Conservation (phyloP, 2,797 vertebrate genomes). For the Gallinago solitaria region DNA sequence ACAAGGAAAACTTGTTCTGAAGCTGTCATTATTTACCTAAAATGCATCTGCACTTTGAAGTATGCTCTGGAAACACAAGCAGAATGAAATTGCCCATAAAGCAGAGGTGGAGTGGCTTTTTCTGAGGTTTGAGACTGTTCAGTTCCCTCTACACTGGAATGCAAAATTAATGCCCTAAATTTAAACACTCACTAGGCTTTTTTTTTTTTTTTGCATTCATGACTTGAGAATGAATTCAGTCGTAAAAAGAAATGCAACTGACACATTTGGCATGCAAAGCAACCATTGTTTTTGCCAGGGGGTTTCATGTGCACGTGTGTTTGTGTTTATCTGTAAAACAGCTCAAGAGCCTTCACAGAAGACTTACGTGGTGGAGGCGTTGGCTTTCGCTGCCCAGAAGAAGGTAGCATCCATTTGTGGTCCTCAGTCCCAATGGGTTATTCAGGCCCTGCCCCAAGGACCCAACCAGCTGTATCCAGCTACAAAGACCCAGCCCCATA, state of each 20-base stretch:
- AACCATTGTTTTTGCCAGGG: conserved; percentile 45
- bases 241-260: conserved; percentile 52
- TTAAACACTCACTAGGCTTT: background rate
- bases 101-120: conserved; percentile 34
- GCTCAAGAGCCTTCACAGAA: background rate
- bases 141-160: conserved; percentile 20
- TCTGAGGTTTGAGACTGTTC: conserved; percentile 14
- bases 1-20: conserved; percentile 42
- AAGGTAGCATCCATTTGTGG: background rate
- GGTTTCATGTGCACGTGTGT: background rate
- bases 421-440: background rate
- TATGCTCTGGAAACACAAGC: conserved; percentile 35
- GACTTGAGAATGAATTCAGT: conserved; percentile 43
- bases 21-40: conserved; percentile 45
- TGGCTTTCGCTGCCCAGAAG: background rate
- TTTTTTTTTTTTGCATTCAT: background rate
- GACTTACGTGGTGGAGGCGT: rapidly evolving
- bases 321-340: conserved; percentile 28
- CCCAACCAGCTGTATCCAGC: background rate
- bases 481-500: background rate
- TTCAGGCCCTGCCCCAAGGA: background rate
- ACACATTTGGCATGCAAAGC: conserved; percentile 59
- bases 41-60: conserved; percentile 52
- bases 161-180: conserved; percentile 49
- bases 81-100: conserved; percentile 58